Conservation (phyloP, 2,888 invertebrate genomes). For the Melanophora roralis region DNA sequence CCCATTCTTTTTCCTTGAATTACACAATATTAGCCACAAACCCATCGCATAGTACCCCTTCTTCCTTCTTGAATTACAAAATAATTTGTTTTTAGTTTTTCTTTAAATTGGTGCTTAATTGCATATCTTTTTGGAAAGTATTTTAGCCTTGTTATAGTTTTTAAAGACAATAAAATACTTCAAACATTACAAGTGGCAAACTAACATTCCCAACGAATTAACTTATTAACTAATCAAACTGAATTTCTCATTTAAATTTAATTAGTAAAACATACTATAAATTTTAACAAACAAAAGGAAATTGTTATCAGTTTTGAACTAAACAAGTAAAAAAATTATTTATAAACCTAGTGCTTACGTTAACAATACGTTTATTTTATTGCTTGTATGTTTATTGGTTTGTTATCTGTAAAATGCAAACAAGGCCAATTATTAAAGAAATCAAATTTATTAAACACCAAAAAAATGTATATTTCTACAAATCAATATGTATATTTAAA, state of each 20-base stretch:
- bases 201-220: neutral
- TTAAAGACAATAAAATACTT: conserved; percentile 3
- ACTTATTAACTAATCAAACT: neutral
- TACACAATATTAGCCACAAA: no score
- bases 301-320: conserved; percentile 1
- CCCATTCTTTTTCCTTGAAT: no score
- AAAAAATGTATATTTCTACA: neutral
- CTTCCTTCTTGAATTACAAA: no score
- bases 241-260: no score
- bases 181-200: neutral
- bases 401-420: conserved; percentile 34
- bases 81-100: no score
- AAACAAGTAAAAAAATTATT: conserved; percentile 4
- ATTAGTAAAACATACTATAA: no score
- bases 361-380: neutral
- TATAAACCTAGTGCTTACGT: neutral
- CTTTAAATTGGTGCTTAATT: no score
- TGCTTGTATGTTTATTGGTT: neutral
- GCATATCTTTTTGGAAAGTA: neutral
- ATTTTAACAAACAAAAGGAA: neutral
- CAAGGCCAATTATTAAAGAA: conserved; percentile 4
- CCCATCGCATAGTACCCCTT: no score
- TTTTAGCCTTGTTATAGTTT: neutral
- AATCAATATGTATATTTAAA: neutral
- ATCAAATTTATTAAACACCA: conserved; percentile 3